Percentiles rank a stretch among this genome's conserved stretches.
phyloP scores from a whole-genome alignment of 2,113 vertebrate genomes.

The Hucho hucho region DNA sequence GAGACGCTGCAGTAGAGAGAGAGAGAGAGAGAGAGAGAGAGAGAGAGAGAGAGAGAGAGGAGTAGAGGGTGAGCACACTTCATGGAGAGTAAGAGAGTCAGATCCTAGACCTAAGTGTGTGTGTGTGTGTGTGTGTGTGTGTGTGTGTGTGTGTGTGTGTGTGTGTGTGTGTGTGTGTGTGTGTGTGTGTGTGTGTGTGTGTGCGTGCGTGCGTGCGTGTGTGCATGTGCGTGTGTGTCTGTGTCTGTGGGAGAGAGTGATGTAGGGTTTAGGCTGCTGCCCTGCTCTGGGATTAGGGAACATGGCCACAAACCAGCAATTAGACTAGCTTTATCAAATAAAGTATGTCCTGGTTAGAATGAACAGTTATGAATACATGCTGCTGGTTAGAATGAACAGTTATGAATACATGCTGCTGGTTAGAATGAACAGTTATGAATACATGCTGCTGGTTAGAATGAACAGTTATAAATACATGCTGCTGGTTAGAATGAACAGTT shows the following conservation, averaged over 20 bases:
- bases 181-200: too few relatives aligned
- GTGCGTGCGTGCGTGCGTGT: too few relatives aligned
- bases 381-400: neutral
- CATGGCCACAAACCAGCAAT: conserved; percentile 21
- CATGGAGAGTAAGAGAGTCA: conserved; percentile 53
- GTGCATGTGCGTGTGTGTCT: too few relatives aligned
- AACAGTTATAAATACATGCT: too few relatives aligned
- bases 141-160: too few relatives aligned
- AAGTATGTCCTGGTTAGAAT: conserved; percentile 30
- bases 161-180: too few relatives aligned
- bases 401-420: neutral
- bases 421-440: conserved; percentile 27
- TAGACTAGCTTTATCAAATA: conserved; percentile 30
- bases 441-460: neutral
- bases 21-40: too few relatives aligned
- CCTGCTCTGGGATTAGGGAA: neutral
- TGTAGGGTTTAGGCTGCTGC: neutral
- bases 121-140: too few relatives aligned
- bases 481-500: too few relatives aligned
- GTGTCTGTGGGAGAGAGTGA: conserved; percentile 19
- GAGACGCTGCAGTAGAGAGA: conserved; percentile 18
- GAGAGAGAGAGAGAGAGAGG: too few relatives aligned
- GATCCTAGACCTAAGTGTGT: conserved; percentile 39
- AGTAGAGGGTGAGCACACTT: conserved; percentile 37
- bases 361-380: conserved; percentile 22